Evolutionary conservation across 2,797 vertebrate species (phyloP), one percentile per base, ranked within the genome.

Genomic region (Bradypus variegatus): DNA sequence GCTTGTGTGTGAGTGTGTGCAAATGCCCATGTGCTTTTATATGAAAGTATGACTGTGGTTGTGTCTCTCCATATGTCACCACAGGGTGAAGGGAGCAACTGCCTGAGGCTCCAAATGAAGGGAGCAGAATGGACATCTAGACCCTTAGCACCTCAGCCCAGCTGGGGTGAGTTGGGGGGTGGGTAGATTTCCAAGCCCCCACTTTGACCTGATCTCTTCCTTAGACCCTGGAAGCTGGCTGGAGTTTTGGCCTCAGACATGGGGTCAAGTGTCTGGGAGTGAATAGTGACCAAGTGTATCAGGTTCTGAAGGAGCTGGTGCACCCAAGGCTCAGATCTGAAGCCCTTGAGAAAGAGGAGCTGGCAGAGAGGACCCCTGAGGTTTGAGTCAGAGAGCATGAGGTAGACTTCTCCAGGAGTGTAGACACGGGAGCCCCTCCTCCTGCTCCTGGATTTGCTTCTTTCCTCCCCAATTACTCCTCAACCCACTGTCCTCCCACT

Each of bases 1-100:
- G 7, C 33, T 31, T 69, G 13, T 2, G 0, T 29, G 38, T 11
- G n/a, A 14, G 12, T 65, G 14, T 25, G 50, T 29, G 8, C 6
- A 11, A 36, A 55, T 8, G 41, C 8, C 55, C 64, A 73, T 33
- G 75, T 25, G 64, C 41, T 65, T 85, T 58, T 48, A 31, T 41
- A 8, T 27, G 55, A 85, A 58, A 77, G n/a, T 7, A 6, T 31
- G 31, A 53, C 69, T 23, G 23, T 58, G 4, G 4, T n/a, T 82
- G 15, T 58, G 6, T 82, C 70, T 62, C 41, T 84, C 45, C 50
- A 1, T 6, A 3, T 82, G 27, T 89, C n/a, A 23, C 10, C 60
- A 31, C 0, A 12, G 55, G 69, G 5, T 15, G 50, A 62, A n/a
- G n/a, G n/a, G 18, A 2, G 5, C 48, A 45, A 19, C 36, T 64